Conservation (phyloP, 2,113 vertebrate genomes). For the Poeciliopsis occidentalis region DNA sequence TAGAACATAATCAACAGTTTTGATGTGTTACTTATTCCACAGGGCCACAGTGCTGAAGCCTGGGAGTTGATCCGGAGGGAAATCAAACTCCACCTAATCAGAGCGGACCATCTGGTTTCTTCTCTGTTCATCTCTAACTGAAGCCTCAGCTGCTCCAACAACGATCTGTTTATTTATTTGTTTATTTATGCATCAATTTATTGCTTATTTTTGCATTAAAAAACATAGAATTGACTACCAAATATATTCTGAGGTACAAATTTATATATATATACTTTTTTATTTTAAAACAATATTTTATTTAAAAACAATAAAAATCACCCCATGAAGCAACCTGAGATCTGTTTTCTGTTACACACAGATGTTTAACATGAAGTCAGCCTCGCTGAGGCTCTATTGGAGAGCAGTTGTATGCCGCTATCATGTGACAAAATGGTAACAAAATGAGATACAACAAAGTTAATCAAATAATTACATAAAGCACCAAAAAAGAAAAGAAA, state of each 20-base stretch:
- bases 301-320: constrained; percentile 15
- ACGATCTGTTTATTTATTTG: background rate
- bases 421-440: no score
- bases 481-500: constrained; percentile 27
- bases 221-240: background rate
- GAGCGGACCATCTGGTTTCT: constrained; percentile 39
- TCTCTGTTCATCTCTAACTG: constrained; percentile 13
- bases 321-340: background rate
- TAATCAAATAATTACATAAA: constrained; percentile 6
- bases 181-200: background rate
- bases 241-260: background rate
- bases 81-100: constrained; percentile 45
- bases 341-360: constrained; percentile 16
- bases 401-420: no score
- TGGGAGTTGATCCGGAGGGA: constrained; percentile 72
- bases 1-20: background rate
- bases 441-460: background rate
- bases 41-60: constrained; percentile 57
- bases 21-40: background rate
- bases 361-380: background rate
- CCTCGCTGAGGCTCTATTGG: background rate
- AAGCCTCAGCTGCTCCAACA: background rate
- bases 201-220: background rate
- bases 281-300: constrained; percentile 15
- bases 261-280: background rate